Conservation (phyloP, 2,797 vertebrate species). For the Pangasius djambal region DNA sequence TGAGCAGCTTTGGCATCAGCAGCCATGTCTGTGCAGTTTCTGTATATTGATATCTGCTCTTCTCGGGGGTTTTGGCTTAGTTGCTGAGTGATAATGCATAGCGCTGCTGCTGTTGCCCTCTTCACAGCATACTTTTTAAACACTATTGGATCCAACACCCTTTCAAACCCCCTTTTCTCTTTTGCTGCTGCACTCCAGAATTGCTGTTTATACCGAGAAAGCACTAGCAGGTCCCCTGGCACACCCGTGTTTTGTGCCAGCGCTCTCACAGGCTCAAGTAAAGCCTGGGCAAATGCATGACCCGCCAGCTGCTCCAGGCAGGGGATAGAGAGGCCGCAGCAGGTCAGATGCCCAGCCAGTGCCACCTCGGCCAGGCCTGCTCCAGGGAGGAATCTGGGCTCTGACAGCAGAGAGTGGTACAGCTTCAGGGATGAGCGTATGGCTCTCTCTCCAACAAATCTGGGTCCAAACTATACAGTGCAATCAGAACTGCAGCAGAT, state of each 20-base stretch:
- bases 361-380: constrained; percentile 51
- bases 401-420: constrained; percentile 45
- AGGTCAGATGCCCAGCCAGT: constrained; percentile 52
- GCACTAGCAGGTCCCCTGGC: constrained; percentile 41
- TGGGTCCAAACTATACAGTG: not conserved
- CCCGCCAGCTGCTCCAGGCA: constrained; percentile 56
- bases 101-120: constrained; percentile 34
- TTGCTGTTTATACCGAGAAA: constrained; percentile 21
- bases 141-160: constrained; percentile 37
- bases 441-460: constrained; percentile 41
- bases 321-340: constrained; percentile 43
- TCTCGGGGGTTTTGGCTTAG: constrained; percentile 30
- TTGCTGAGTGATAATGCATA: constrained; percentile 37
- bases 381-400: constrained; percentile 52
- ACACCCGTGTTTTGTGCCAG: constrained; percentile 23
- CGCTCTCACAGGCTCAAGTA: constrained; percentile 44
- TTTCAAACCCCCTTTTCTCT: constrained; percentile 2
- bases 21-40: not conserved
- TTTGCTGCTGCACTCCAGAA: constrained; percentile 16
- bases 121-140: constrained; percentile 46
- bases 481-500: not conserved
- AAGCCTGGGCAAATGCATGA: constrained; percentile 48
- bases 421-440: constrained; percentile 50
- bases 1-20: not conserved
- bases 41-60: constrained; percentile 22